phyloP scores from a whole-genome alignment of 2,888 invertebrate genomes.

The Dusona sp. region DNA sequence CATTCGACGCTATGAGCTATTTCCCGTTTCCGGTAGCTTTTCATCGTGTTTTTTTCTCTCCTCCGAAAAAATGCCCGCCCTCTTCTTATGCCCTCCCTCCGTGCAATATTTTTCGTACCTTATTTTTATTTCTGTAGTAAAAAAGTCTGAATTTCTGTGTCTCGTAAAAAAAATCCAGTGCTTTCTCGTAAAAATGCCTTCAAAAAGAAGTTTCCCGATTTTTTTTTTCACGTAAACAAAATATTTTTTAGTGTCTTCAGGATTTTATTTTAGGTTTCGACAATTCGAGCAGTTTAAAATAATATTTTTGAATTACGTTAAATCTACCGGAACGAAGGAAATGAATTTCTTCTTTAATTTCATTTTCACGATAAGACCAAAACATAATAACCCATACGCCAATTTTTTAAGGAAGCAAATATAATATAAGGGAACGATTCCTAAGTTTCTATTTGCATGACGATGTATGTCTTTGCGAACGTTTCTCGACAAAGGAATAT shows the following conservation, averaged over 20 bases:
- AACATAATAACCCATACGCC: not conserved
- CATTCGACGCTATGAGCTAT: slow-evolving; percentile 50
- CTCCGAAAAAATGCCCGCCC: not conserved
- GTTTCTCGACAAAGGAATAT: not conserved
- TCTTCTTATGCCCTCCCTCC: not conserved
- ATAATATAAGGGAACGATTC: not conserved
- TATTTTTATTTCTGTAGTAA: not conserved
- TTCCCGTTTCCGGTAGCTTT: slow-evolving; percentile 7
- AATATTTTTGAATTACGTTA: not conserved
- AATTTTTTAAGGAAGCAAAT: not conserved
- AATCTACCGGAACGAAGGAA: not conserved
- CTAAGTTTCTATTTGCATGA: not conserved
- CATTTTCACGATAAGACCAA: not conserved
- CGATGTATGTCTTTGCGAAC: not conserved
- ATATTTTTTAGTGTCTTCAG: not conserved
- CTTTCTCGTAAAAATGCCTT: not conserved
- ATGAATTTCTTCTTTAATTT: not conserved
- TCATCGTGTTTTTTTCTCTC: slow-evolving; percentile 4
- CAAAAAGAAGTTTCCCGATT: not conserved
- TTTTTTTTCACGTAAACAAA: not conserved
- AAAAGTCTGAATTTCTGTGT: not conserved
- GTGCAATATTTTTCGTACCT: not conserved
- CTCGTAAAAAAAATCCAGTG: not conserved
- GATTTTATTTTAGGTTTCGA: not conserved
- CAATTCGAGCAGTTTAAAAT: not conserved